Conservation (phyloP, 2,888 invertebrate genomes). For the Subacronicta megacephala region DNA sequence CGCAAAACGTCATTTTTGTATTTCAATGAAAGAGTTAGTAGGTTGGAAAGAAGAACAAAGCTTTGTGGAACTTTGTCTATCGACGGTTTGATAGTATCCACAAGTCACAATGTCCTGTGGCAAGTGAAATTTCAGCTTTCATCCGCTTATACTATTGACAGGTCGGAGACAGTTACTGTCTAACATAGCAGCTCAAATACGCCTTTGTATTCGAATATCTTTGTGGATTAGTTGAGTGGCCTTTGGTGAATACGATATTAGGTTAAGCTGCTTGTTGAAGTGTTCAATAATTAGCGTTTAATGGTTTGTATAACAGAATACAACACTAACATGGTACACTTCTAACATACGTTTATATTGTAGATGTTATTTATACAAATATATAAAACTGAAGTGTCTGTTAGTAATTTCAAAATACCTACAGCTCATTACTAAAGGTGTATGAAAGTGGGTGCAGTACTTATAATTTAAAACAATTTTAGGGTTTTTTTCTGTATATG, state of each 20-base stretch:
- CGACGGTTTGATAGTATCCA: slow-evolving; percentile 47
- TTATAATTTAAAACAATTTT: too few relatives aligned
- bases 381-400: too few relatives aligned
- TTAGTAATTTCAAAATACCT: too few relatives aligned
- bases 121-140: slow-evolving; percentile 40
- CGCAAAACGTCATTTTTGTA: slow-evolving; percentile 37
- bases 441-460: too few relatives aligned
- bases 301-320: not conserved
- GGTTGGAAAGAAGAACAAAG: slow-evolving; percentile 22
- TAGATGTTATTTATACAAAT: not conserved
- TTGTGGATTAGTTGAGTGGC: slow-evolving; percentile 33
- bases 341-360: not conserved
- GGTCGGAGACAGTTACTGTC: slow-evolving; percentile 15
- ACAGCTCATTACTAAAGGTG: too few relatives aligned
- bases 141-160: slow-evolving; percentile 37
- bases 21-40: slow-evolving; percentile 16
- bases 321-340: not conserved
- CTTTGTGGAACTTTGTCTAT: slow-evolving; percentile 30
- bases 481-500: too few relatives aligned
- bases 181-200: slow-evolving; percentile 15
- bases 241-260: slow-evolving; percentile 39
- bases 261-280: not conserved
- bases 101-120: slow-evolving; percentile 36
- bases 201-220: slow-evolving; percentile 32
- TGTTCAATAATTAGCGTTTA: slow-evolving; percentile 13